Evolutionary conservation across 2,888 invertebrate genomes (phyloP), one percentile per base, ranked within the genome.

Genomic region (Timema cristinae): DNA sequence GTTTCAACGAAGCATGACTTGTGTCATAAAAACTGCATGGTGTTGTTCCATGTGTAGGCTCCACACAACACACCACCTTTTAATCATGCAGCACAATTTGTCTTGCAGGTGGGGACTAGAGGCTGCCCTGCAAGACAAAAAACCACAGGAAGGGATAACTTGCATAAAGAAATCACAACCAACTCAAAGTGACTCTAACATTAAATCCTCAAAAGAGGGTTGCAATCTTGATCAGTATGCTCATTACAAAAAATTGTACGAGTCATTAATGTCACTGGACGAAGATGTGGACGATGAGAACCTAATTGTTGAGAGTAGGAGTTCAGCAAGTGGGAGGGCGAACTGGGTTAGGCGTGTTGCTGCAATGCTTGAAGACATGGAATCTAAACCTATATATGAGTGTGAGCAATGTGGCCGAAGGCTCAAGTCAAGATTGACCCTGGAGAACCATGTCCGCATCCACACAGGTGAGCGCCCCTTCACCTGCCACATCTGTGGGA

Each of bases 71-170:
- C 59, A n/a, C 7, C 15, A 59, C 59, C 32, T 15, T 32, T 8
- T 59, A 59, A 16, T 59, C 16, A 59, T 59, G 59, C 59, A 59
- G 32, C 59, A 59, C 59, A 59, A 59, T 69, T 69, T 69, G 54
- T 59, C 63, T 69, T 69, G 69, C 69, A 69, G 69, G 69, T 69
- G 61, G 56, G 50, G 61, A 61, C 61, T 50, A 32, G 32, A 32
- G 32, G 32, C 32, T 32, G 32, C 32, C 32, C 32, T 32, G 32
- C 32, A 32, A 32, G 32, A 32, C 32, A 32, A 32, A 32, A 32
- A 32, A 32, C 32, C 32, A 32, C 32, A 32, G 32, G 32, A 32
- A 32, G 32, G 32, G 32, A 32, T 32, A 32, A 32, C 32, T 32
- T 32, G 32, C 32, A 32, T 32, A 32, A 32, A 32, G 32, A 32